Base-by-base conservation (phyloP, 2,113 vertebrate species). In the Noturus placidus region DNA sequence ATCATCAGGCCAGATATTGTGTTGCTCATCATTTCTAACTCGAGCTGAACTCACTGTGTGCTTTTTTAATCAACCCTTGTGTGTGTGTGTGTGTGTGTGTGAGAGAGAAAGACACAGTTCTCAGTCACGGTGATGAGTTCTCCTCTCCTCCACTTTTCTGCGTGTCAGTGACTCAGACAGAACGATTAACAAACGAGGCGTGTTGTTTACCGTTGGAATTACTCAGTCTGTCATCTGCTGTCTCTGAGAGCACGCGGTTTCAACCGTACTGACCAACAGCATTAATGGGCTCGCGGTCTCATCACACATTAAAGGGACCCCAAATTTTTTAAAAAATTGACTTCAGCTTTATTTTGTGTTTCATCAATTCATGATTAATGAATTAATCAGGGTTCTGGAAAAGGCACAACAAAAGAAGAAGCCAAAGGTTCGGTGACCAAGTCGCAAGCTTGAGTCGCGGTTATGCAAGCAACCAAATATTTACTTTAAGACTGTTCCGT, bases 141-240 rank as follows among this genome's bases (percentile, higher is more conserved):
- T 63, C 20, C 5, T 20, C 7, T 35, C 20, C 14, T 72, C 20
- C 38, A 27, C 33, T 22, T 22, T 38, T 70, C 35, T 56, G 35
- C 17, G 38, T 2, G 11, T 9, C 17, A 19, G 25, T 87, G 86
- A 87, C 38, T 87, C 69, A 52, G 69, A 33, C 42, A 35, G 80
- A 76, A 74, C 77, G 80, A 87, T 50, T 63, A 63, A 74, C 38
- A 57, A 57, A 9, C 30, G 17, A 38, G 10, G 42, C 7, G 46
- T 50, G 67, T 83, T 82, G 38, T 65, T 87, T 65, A 38, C 70
- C 33, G 57, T 54, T 52, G 30, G 5, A 59, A 82, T 87, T 46
- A 57, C 86, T 87, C 86, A 46, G 15, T 35, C 6, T 35, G 61
- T 42, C 13, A 82, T 70, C 78, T 27, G 63, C 76, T 42, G n/a